phyloP scores from a whole-genome alignment of 2,113 vertebrate species.

The Condylura cristata region DNA sequence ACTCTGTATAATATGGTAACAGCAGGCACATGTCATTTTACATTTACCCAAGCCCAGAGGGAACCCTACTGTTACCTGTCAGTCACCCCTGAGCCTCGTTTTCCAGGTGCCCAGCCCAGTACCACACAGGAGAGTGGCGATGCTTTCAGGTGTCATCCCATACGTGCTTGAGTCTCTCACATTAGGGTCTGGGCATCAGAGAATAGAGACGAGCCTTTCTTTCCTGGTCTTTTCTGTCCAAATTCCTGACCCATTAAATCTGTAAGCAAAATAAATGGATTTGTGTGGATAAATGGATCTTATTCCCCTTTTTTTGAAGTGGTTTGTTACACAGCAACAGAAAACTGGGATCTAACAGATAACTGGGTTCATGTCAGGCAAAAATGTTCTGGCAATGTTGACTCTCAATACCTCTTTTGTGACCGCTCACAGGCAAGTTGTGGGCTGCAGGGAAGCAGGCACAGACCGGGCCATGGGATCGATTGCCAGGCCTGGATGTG shows the following conservation, averaged over 20 bases:
- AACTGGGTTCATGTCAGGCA: background rate
- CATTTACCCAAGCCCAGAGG: background rate
- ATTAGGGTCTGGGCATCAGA: background rate
- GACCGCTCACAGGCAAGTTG: background rate
- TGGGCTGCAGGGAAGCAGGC: background rate
- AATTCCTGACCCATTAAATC: background rate
- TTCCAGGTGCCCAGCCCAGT: background rate
- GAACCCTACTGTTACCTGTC: background rate
- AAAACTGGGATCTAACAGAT: background rate
- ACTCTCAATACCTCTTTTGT: background rate
- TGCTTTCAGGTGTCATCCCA: background rate
- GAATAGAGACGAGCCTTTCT: background rate
- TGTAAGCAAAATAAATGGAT: background rate
- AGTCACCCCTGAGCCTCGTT: background rate
- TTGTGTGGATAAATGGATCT: too few species aligned
- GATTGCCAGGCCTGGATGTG: background rate
- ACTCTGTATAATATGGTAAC: background rate
- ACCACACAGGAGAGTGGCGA: background rate
- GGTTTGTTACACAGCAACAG: background rate
- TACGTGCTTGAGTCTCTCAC: background rate
- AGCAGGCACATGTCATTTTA: background rate
- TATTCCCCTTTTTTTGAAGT: background rate
- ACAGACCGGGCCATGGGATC: background rate
- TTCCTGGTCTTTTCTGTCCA: background rate
- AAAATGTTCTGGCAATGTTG: background rate